Percentiles rank a stretch among this genome's conserved stretches.
These are phyloP conservation scores for Lysandra coridon DNA, from an alignment of 2,888 invertebrate species.

Conservation along the genomic window DNA sequence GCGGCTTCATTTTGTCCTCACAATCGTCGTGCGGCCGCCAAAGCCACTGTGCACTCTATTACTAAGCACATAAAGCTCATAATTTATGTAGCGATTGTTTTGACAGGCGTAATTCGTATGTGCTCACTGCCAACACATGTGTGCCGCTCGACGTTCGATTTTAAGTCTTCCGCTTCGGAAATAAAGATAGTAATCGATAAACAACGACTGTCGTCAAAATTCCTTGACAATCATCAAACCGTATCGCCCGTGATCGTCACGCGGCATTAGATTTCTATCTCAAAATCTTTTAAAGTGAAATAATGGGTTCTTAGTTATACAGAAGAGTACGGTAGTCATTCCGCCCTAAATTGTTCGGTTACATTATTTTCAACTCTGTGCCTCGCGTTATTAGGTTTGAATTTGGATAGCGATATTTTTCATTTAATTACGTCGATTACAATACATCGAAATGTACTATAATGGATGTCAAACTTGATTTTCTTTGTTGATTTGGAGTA, in stretches of 20 bases:
- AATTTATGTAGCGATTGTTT: not conserved
- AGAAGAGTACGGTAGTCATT: conserved; percentile 42
- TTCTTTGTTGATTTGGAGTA: conserved; percentile 14
- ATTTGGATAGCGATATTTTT: conserved; percentile 1
- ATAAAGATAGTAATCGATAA: conserved; percentile 42
- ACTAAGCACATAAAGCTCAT: not conserved
- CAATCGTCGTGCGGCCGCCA: conserved; percentile 12
- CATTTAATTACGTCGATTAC: conserved; percentile 38
- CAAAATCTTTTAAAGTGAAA: conserved; percentile 66
- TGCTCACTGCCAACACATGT: conserved; percentile 13
- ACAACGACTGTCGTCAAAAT: conserved; percentile 44
- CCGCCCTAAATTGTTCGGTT: conserved; percentile 36
- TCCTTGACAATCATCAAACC: conserved; percentile 53
- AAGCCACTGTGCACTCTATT: not conserved
- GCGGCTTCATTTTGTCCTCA: conserved; percentile 16
- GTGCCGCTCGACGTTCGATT: not conserved
- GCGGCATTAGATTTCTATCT: conserved; percentile 73
- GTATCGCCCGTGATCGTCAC: conserved; percentile 65
- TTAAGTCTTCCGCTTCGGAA: not conserved
- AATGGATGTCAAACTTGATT: conserved; percentile 30
- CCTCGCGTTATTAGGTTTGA: conserved; percentile 28
- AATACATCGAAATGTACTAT: conserved; percentile 32
- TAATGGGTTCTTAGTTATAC: conserved; percentile 60
- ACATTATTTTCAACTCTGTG: conserved; percentile 33
- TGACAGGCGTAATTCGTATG: conserved; percentile 22